Evolutionary conservation across 2,888 invertebrate genomes (phyloP).

Genomic region (Erebia palarica): DNA sequence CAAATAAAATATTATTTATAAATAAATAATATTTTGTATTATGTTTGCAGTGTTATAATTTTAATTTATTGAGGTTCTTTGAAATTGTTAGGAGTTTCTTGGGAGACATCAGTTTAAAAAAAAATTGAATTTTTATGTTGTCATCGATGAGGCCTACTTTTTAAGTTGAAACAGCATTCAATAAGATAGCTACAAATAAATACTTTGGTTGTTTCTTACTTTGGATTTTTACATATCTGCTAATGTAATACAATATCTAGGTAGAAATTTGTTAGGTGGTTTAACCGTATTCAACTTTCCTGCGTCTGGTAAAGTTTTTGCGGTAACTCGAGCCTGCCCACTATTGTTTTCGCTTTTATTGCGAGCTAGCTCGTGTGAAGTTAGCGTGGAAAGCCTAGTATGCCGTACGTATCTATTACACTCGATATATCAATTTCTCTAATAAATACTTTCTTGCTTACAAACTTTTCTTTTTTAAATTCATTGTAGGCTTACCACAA

Average conservation of each 20-base stretch:
- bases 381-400: conserved; percentile 33
- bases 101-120: too few species aligned
- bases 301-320: conserved; percentile 21
- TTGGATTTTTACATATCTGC: neutral
- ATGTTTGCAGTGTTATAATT: too few species aligned
- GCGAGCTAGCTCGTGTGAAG: conserved; percentile 55
- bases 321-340: conserved; percentile 16
- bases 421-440: conserved; percentile 27
- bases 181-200: too few species aligned
- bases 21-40: too few species aligned
- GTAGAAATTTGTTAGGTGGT: conserved; percentile 14
- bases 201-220: too few species aligned
- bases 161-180: too few species aligned
- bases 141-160: too few species aligned
- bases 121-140: too few species aligned
- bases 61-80: too few species aligned
- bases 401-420: conserved; percentile 21
- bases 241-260: conserved; percentile 4
- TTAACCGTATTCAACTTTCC: conserved; percentile 17
- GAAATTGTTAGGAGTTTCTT: too few species aligned
- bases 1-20: too few species aligned
- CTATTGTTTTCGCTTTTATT: conserved; percentile 54
- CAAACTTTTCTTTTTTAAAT: neutral
- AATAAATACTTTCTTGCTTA: conserved; percentile 1
- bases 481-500: neutral